Conservation (phyloP, 1,140 invertebrate genomes). For the Diprion similis region DNA sequence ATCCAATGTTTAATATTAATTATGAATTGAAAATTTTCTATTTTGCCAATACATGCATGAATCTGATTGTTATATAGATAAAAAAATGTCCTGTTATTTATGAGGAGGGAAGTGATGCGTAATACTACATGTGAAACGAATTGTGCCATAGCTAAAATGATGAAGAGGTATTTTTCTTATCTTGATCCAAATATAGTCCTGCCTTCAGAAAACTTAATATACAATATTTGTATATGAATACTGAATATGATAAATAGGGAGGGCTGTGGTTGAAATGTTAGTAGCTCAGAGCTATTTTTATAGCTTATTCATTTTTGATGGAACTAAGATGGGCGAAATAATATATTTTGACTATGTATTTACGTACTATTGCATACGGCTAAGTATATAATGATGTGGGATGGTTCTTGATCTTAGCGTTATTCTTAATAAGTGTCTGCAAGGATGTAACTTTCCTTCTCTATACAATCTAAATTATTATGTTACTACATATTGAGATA, state of each 20-base stretch:
- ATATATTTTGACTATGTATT: conserved; percentile 62
- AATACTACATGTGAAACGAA: background rate
- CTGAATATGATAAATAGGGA: conserved; percentile 44
- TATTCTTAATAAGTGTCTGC: background rate
- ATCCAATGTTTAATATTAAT: background rate
- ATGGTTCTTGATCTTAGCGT: background rate
- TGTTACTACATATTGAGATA: too few species aligned
- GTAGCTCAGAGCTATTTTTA: conserved; percentile 61
- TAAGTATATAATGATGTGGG: background rate
- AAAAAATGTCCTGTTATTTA: background rate
- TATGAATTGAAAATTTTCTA: background rate
- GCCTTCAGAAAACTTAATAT: conserved; percentile 45
- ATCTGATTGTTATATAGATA: background rate
- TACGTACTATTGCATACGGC: background rate
- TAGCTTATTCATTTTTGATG: conserved; percentile 56
- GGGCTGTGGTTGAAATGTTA: conserved; percentile 58
- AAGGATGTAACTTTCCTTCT: background rate
- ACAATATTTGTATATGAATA: conserved; percentile 49
- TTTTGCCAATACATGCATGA: background rate
- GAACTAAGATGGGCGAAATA: conserved; percentile 51
- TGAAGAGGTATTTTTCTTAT: conserved; percentile 20
- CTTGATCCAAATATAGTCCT: conserved; percentile 51
- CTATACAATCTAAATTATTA: too few species aligned
- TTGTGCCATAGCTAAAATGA: background rate
- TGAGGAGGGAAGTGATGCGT: background rate